Percentiles rank a stretch among this genome's conserved stretches.
These are phyloP conservation scores for Brachionus rotundiformis DNA, from an alignment of 1,140 invertebrate genomes.

Conservation along the genomic window DNA sequence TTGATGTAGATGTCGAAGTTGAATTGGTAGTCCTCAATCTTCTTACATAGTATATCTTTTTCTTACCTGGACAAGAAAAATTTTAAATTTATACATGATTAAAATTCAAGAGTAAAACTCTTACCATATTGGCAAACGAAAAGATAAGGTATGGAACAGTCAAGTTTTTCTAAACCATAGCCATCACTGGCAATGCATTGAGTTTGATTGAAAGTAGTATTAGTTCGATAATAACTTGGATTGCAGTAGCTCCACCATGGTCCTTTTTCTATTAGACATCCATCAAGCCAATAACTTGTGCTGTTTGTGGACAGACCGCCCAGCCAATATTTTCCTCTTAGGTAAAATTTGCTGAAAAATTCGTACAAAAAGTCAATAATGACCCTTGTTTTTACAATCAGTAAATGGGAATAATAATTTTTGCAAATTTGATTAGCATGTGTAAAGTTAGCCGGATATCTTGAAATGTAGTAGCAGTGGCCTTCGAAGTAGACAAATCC, in stretches of 20 bases:
- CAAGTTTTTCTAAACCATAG: neutral
- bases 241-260: conserved; percentile 33
- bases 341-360: conserved; percentile 16
- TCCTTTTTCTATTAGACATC: conserved; percentile 27
- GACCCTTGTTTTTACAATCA: neutral
- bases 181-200: neutral
- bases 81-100: neutral
- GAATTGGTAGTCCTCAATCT: no score
- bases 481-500: conserved; percentile 23
- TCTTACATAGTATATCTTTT: neutral
- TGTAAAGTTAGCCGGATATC: neutral
- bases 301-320: neutral
- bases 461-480: neutral
- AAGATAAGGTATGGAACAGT: neutral
- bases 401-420: neutral
- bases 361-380: conserved; percentile 13
- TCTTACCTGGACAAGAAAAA: neutral
- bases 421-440: conserved; percentile 7
- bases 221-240: neutral
- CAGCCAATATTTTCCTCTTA: neutral
- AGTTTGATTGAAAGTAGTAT: neutral
- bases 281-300: conserved; percentile 32
- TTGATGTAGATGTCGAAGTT: no score
- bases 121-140: conserved; percentile 20
- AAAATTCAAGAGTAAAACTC: neutral